phyloP scores from a whole-genome alignment of 2,113 vertebrate species.

The Pycnonotus jocosus region DNA sequence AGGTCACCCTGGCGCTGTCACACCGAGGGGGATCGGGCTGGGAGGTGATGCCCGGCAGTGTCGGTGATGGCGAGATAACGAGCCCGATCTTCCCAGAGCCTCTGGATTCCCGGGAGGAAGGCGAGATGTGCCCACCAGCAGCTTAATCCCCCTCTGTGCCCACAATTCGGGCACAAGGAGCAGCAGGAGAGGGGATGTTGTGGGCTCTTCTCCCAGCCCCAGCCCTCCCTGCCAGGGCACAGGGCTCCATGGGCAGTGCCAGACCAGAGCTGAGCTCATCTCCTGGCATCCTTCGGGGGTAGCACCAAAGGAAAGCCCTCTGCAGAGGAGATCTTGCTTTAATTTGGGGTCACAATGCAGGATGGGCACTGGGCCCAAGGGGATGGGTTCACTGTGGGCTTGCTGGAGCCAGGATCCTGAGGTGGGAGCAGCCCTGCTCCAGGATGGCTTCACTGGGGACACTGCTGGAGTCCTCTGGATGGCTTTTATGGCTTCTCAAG shows the following conservation, averaged over 20 bases:
- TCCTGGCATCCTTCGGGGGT: accelerated
- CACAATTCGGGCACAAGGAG: accelerated
- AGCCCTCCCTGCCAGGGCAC: neutral
- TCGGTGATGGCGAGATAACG: accelerated
- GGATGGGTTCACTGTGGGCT: neutral
- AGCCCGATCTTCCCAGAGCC: neutral
- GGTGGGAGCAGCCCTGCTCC: neutral
- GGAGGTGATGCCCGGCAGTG: neutral
- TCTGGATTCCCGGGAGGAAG: neutral
- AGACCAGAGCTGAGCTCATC: neutral
- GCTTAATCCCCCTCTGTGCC: accelerated
- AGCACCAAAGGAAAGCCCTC: neutral
- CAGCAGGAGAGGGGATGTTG: accelerated
- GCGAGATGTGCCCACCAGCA: neutral
- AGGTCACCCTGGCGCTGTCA: neutral
- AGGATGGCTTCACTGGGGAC: neutral
- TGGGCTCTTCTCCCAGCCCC: neutral
- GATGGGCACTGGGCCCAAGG: accelerated
- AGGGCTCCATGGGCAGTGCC: neutral
- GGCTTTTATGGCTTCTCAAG: neutral
- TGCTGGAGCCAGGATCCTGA: accelerated
- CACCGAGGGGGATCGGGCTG: accelerated
- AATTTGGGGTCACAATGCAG: accelerated
- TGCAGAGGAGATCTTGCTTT: neutral
- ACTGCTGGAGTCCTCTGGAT: neutral